Base-by-base conservation (phyloP, 1,140 invertebrate species). In the Drosophila subpulchrella region DNA sequence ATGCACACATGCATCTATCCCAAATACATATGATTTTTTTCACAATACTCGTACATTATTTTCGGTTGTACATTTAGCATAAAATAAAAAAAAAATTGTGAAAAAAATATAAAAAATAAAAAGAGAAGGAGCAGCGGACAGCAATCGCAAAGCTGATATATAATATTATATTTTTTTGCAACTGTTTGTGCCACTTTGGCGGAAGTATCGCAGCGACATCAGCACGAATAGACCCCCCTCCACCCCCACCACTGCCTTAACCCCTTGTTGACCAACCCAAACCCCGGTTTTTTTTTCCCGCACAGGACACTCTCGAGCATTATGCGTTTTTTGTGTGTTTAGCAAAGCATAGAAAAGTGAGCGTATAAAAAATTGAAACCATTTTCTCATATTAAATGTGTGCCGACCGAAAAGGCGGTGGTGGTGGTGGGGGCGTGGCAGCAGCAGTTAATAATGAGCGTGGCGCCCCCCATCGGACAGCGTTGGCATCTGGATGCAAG, bases 311-410 rank as follows among this genome's bases (percentile, higher is more conserved):
- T 38, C 42, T 47, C n/a, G 46, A 55, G 44, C 59, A 58, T 78
- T 78, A 62, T 74, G 46, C 59, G 55, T 63, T 56, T 32, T 67
- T 71, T 61, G 67, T 75, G 67, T 80, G 58, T 80, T 80, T 67
- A 61, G 42, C 71, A 80, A 76, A 70, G 62, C 77, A 70, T 81
- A 57, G 58, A 77, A 63, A 73, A 82, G 66, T 71, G 77, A 71
- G 74, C 63, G 57, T 54, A 89, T 88, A 88, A 88, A 88, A 88
- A 88, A 88, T 89, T 83, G 65, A 88, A 88, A 84, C 75, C 81
- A 82, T 79, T 88, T 84, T 84, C 84, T 89, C 84, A 88, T 88
- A 83, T 89, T 89, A 88, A 83, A 88, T 88, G 79, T 88, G 72
- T 83, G 83, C 70, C 83, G 83, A 88, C 81, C 74, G 46, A 50